These are phyloP conservation scores for Oxytorus armatus DNA, from an alignment of 2,888 invertebrate genomes.

Conservation along the genomic window DNA sequence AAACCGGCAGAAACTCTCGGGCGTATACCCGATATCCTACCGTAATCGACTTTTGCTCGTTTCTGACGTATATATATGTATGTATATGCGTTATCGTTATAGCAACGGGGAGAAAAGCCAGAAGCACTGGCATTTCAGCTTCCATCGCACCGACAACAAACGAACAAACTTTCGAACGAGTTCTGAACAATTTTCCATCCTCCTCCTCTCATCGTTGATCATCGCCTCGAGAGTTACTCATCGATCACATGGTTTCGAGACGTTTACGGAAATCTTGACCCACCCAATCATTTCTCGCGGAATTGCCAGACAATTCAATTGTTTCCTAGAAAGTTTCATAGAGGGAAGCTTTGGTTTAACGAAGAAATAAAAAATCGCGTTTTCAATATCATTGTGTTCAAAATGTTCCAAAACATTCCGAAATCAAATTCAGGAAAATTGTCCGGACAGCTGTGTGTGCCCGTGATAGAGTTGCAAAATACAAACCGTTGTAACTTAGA, in stretches of 20 bases:
- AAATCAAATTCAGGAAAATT: no score
- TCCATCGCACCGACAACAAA: constrained; percentile 1
- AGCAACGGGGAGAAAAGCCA: not conserved
- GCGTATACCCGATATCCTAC: constrained; percentile 38
- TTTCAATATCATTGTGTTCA: no score
- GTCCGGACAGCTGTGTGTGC: no score
- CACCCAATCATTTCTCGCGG: no score
- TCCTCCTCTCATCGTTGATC: not conserved
- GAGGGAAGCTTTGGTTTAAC: no score
- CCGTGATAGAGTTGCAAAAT: no score
- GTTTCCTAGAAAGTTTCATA: no score
- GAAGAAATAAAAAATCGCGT: no score
- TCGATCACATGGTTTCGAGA: not conserved
- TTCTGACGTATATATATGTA: not conserved
- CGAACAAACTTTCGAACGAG: constrained; percentile 33
- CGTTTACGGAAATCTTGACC: not conserved
- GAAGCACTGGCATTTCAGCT: constrained; percentile 17
- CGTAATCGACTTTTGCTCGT: constrained; percentile 54
- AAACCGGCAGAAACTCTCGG: constrained; percentile 40
- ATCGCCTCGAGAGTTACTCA: not conserved
- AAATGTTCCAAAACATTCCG: no score
- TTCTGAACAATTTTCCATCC: constrained; percentile 26
- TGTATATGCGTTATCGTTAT: constrained; percentile 15
- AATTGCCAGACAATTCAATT: no score
- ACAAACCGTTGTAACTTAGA: no score